Percentiles rank a stretch among this genome's conserved stretches.
phyloP scores from a whole-genome alignment of 1,140 invertebrate species.

The Gryon sp. region DNA sequence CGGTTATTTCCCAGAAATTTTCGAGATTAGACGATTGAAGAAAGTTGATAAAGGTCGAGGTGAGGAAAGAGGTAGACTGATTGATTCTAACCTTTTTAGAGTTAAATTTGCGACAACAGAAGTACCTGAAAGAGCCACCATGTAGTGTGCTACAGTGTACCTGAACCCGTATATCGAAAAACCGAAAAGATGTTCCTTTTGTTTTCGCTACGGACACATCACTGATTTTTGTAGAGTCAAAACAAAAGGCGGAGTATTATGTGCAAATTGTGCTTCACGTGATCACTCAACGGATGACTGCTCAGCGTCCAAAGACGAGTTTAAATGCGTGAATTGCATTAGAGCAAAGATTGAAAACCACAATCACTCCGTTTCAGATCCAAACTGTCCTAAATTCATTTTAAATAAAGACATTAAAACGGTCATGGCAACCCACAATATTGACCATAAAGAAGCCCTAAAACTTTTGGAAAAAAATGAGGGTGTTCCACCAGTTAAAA shows the following conservation, averaged over 20 bases:
- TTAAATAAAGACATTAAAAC: conserved; percentile 11
- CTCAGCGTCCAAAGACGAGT: not conserved
- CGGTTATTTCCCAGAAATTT: conserved; percentile 5
- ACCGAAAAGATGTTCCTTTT: not conserved
- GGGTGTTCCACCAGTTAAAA: not conserved
- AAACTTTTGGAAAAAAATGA: not conserved
- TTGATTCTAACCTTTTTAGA: not conserved
- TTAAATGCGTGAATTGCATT: conserved; percentile 5
- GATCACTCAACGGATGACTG: not conserved
- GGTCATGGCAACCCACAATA: conserved; percentile 4
- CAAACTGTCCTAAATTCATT: not conserved
- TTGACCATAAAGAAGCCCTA: not conserved
- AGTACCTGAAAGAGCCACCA: conserved; percentile 8
- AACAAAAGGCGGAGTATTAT: not conserved
- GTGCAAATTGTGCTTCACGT: not conserved
- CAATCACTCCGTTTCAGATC: not conserved
- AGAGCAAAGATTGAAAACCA: not conserved
- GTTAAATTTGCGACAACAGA: conserved; percentile 3
- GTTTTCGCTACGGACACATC: conserved; percentile 4
- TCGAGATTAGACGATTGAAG: not conserved
- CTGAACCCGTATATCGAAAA: not conserved
- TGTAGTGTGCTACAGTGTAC: not conserved
- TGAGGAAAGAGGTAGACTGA: not conserved
- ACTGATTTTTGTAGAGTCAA: not conserved
- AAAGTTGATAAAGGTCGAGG: not conserved